Evolutionary conservation across 1,140 invertebrate species (phyloP).

Genomic region (Littorina saxatilis): DNA sequence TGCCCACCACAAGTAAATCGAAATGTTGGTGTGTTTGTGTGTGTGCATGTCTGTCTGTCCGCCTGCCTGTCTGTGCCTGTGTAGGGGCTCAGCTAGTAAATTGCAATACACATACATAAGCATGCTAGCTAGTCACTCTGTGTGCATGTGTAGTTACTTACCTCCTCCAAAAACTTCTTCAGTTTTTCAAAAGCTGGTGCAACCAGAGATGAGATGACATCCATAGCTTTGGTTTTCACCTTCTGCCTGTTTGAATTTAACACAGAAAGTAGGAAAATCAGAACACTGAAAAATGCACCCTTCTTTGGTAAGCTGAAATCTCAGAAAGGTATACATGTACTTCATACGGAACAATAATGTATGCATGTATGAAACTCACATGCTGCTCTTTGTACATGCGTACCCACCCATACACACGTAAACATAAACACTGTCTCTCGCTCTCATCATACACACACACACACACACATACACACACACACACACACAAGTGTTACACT

Average conservation of each 20-base stretch:
- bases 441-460: neutral
- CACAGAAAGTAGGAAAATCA: neutral
- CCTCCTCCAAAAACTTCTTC: constrained; percentile 48
- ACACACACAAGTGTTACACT: constrained; percentile 18
- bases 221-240: constrained; percentile 41
- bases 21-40: too few relatives aligned
- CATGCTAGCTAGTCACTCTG: too few relatives aligned
- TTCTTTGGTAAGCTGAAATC: too few relatives aligned
- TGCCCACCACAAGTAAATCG: too few relatives aligned
- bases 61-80: too few relatives aligned
- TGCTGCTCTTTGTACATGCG: too few relatives aligned
- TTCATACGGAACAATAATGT: constrained; percentile 11
- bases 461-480: neutral
- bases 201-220: constrained; percentile 40
- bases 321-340: too few relatives aligned
- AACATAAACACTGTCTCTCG: neutral
- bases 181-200: constrained; percentile 47
- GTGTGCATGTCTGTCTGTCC: too few relatives aligned
- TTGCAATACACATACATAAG: too few relatives aligned
- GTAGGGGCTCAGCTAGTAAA: too few relatives aligned
- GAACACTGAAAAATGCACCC: neutral
- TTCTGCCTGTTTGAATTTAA: constrained; percentile 41
- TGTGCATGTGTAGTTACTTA: too few relatives aligned
- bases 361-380: neutral
- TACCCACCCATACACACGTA: neutral